Base-by-base conservation (phyloP, 2,797 vertebrate species). In the Poecile montanus region DNA sequence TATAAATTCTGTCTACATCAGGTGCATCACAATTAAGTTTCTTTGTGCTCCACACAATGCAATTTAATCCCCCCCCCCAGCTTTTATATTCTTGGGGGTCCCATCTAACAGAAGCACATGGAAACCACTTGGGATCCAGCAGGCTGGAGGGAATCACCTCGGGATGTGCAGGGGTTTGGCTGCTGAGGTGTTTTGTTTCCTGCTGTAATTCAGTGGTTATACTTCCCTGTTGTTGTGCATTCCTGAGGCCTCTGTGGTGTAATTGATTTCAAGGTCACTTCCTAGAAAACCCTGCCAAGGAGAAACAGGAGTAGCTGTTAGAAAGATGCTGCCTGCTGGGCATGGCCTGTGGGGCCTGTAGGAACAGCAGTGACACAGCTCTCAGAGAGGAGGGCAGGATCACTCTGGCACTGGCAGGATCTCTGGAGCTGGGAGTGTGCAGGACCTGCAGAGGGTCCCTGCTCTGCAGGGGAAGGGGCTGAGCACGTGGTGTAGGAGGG, bases 241-340 rank as follows among this genome's bases (percentile, higher is more conserved):
- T 92, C 76, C 29, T 16, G 25, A 77, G 85, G 66, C 54, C 70
- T 80, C 77, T 27, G 71, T 77, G 93, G 56, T 94, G 38, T 89
- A 75, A 86, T 12, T 74, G 89, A 25, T 78, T 88, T 92, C 90
- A 95, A 79, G 88, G 90, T 94, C 63, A 58, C 47, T 86, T 78
- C 53, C 23, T 77, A 23, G 93, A 29, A 51, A 50, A 89, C 65
- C 34, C 32, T 1, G 22, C 40, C 9, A 67, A 89, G 85, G 70
- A 94, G 82, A 73, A 87, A 30, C 23, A 13, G 63, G 87, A 92
- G 85, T 13, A 85, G 89, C 63, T 71, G 72, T 53, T 60, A 11
- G 3, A 29, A 34, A 74, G 50, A 17, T 86, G 30, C 21, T 48
- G 45, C 66, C 70, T 54, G 47, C 77, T 5, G 32, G 78, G 72